Base-by-base conservation (phyloP, 2,113 vertebrate species). In the Prunella himalayana region DNA sequence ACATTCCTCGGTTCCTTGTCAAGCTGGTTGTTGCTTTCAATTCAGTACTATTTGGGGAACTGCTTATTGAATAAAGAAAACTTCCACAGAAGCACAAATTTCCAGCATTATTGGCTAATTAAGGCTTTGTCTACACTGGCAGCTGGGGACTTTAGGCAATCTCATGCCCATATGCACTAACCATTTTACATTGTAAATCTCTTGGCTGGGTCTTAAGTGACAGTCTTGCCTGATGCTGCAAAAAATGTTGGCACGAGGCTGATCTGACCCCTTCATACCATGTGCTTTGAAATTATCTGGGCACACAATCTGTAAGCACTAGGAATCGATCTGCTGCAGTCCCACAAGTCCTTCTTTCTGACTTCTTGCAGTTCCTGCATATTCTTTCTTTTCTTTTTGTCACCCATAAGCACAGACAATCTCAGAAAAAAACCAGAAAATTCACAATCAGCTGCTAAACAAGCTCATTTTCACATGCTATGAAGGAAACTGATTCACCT, bases 151-250 rank as follows among this genome's bases (percentile, higher is more conserved):
- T 96, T 95, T 86, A 96, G 92, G 94, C 96, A 94, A 95, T 96
- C 91, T 97, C 83, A 69, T 70, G 86, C 88, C 95, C 96, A 97
- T 96, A 97, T 97, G 96, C 92, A 96, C 96, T 70, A 82, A 83
- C 96, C 90, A 96, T 97, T 97, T 97, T 97, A 97, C 96, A 97
- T 94, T 97, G 96, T 96, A 97, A 97, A 97, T 97, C 95, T 96
- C 88, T 97, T 97, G 96, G 96, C 96, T 94, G 54, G 94, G 76
- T 92, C 94, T 97, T 96, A 96, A 95, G 96, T 97, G 96, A 96
- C 88, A 97, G 95, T 86, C 95, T 97, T 95, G 96, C 96, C 95
- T 96, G 96, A 97, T 97, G 96, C 95, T 96, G 96, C 94, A 97
- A 95, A 96, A 96, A 95, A 81, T 96, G 51, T 95, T 97, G 95